phyloP scores from a whole-genome alignment of 2,888 invertebrate genomes.

The Sepioteuthis lessoniana region DNA sequence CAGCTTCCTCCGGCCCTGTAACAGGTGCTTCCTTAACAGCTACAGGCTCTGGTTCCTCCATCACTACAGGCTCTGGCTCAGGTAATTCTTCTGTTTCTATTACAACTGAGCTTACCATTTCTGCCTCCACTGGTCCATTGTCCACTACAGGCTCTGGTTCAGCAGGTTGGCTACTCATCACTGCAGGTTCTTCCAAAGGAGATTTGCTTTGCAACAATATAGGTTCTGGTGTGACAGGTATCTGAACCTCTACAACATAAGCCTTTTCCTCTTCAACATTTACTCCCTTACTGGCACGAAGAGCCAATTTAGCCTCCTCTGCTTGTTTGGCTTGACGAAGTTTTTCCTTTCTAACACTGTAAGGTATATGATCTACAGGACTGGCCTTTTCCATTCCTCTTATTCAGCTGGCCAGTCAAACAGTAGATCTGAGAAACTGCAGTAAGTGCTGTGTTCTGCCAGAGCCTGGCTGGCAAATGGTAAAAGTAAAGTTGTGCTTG shows the following conservation, averaged over 20 bases:
- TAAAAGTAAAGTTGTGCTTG: neutral
- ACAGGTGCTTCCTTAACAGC: neutral
- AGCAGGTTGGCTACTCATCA: neutral
- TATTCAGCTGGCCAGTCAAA: neutral
- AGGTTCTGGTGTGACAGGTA: neutral
- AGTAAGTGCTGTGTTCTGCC: neutral
- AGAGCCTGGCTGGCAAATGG: slow-evolving; percentile 14
- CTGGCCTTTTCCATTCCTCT: neutral
- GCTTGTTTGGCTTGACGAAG: neutral
- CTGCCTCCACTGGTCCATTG: neutral
- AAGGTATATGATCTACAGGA: neutral
- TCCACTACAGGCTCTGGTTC: neutral
- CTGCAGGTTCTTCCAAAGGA: neutral
- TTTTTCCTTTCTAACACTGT: neutral
- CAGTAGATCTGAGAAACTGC: neutral
- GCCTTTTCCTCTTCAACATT: neutral
- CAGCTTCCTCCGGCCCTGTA: neutral
- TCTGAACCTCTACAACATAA: neutral
- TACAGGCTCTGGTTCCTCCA: neutral
- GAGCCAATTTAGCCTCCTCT: neutral
- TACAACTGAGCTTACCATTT: neutral
- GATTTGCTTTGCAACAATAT: neutral
- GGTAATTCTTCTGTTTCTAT: neutral
- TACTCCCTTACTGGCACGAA: neutral
- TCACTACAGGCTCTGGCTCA: neutral